These are phyloP conservation scores for Mimachlamys varia DNA, from an alignment of 2,888 invertebrate genomes.

Conservation along the genomic window DNA sequence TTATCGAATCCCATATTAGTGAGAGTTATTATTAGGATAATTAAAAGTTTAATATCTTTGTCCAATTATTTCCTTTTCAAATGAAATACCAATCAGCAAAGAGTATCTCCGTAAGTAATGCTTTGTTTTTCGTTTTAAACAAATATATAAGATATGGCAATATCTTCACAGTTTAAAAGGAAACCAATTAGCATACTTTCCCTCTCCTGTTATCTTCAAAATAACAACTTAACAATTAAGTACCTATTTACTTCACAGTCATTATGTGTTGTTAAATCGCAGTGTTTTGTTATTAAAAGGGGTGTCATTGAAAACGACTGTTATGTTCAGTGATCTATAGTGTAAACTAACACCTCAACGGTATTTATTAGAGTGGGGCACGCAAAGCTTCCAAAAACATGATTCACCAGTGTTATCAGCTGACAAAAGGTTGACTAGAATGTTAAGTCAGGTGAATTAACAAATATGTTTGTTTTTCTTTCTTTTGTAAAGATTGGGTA, in stretches of 20 bases:
- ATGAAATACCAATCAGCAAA: not conserved
- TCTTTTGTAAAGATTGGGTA: too few species aligned
- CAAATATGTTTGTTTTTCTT: not conserved
- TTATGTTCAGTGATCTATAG: slow-evolving; percentile 17
- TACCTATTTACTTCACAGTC: not conserved
- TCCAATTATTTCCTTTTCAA: not conserved
- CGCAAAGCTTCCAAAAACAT: not conserved
- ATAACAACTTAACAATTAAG: not conserved
- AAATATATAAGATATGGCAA: not conserved
- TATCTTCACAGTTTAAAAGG: not conserved
- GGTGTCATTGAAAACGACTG: not conserved
- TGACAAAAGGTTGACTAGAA: not conserved
- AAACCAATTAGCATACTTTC: not conserved
- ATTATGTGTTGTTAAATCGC: not conserved
- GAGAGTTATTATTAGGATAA: not conserved
- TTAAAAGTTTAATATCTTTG: not conserved
- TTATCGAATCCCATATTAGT: not conserved
- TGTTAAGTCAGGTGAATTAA: not conserved
- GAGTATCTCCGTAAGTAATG: not conserved
- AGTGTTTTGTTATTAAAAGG: not conserved
- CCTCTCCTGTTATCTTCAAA: not conserved
- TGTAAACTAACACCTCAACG: not conserved
- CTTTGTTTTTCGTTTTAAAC: not conserved
- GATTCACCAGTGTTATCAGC: not conserved
- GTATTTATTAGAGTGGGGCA: not conserved